These are phyloP conservation scores for Brachyistius frenatus DNA, from an alignment of 2,113 vertebrate species.

Conservation along the genomic window DNA sequence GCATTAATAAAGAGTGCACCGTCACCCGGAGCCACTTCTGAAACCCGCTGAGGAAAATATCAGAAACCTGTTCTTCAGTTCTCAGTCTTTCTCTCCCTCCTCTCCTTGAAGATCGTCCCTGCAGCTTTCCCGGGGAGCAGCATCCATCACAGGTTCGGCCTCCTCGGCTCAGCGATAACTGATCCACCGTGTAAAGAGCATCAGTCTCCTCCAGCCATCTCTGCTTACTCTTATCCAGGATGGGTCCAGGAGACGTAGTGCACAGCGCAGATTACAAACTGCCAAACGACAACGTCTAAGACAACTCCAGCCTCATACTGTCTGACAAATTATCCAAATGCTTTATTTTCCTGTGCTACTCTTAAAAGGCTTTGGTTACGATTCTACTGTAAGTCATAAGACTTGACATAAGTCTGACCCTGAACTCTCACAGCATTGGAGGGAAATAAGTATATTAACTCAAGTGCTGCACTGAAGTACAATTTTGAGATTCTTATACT, in stretches of 20 bases:
- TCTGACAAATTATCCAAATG: neutral
- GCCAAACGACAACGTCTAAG: slow-evolving; percentile 16
- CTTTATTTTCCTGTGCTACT: neutral
- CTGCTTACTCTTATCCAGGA: slow-evolving; percentile 41
- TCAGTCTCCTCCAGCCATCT: slow-evolving; percentile 41
- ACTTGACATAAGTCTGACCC: too few species aligned
- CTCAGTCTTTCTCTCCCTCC: slow-evolving; percentile 6
- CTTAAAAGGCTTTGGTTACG: too few species aligned
- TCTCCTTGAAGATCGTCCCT: slow-evolving; percentile 13
- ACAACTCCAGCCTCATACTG: neutral
- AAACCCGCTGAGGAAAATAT: neutral
- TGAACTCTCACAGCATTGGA: too few species aligned
- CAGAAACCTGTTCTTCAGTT: slow-evolving; percentile 7
- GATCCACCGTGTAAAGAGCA: slow-evolving; percentile 54
- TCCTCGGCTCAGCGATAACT: slow-evolving; percentile 49
- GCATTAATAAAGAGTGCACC: slow-evolving; percentile 32
- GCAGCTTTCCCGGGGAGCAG: slow-evolving; percentile 35
- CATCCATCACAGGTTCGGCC: slow-evolving; percentile 51
- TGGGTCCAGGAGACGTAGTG: slow-evolving; percentile 6
- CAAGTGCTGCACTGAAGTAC: too few species aligned
- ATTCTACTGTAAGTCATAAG: too few species aligned
- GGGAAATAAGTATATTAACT: too few species aligned
- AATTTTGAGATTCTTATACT: too few species aligned
- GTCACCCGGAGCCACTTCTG: slow-evolving; percentile 13
- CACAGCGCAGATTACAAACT: slow-evolving; percentile 26